Conservation (phyloP, 2,888 invertebrate species). For the Chrysolina haemoptera region DNA sequence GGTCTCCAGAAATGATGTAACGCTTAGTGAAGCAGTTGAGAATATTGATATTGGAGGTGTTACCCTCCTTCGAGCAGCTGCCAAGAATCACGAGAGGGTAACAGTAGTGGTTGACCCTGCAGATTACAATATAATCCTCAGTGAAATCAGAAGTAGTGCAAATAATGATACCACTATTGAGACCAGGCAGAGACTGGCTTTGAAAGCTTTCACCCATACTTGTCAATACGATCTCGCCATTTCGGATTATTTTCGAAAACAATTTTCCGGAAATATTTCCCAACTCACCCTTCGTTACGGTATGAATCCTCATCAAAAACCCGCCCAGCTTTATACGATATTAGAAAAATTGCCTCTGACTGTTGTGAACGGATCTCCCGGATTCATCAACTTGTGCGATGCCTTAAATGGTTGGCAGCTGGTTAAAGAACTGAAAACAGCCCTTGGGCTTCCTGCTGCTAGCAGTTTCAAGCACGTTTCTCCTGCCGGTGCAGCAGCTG, state of each 20-base stretch:
- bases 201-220: conserved; percentile 97
- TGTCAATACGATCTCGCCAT: conserved; percentile 95
- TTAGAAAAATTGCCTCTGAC: conserved; percentile 85
- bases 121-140: conserved; percentile 85
- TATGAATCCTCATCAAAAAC: conserved; percentile 99
- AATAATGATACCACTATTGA: conserved; percentile 80
- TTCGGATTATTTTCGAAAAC: conserved; percentile 94
- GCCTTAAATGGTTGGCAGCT: conserved; percentile 98
- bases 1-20: conserved; percentile 84
- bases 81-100: conserved; percentile 96
- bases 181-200: conserved; percentile 85
- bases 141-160: conserved; percentile 76
- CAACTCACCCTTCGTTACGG: conserved; percentile 92
- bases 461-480: conserved; percentile 99
- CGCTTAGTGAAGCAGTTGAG: conserved; percentile 91
- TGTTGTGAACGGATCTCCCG: conserved; percentile 95
- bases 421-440: conserved; percentile 87
- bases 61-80: conserved; percentile 93
- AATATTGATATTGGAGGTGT: conserved; percentile 98
- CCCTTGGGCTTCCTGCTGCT: conserved; percentile 89
- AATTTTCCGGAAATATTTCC: conserved; percentile 84
- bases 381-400: conserved; percentile 97
- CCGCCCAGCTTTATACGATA: conserved; percentile 92
- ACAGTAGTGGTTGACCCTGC: conserved; percentile 93
- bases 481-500: conserved; percentile 97